Evolutionary conservation across 2,113 vertebrate genomes (phyloP), one percentile per base, ranked within the genome.

Genomic region (Cebus imitator): DNA sequence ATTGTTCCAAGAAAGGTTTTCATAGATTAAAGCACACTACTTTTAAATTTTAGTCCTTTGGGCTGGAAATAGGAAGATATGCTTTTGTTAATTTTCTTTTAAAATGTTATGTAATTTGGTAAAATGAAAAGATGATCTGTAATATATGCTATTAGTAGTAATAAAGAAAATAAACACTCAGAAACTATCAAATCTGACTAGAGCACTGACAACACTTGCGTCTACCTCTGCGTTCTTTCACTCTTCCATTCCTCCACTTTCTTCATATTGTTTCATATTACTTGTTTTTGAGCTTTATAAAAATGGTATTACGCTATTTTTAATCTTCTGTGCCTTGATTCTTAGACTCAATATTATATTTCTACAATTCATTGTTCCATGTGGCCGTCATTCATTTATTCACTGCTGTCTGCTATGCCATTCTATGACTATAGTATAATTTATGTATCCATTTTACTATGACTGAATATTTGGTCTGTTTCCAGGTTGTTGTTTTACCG

Each of bases 221-320:
- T 7, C 7, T 1, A 48, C 21, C n/a, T 30, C 1, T 25, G 13
- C 6, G 4, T 18, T 21, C 13, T 21, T 66, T 79, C 30, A 12
- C 70, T 10, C 20, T 9, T 8, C 50, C 2, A 27, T 14, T 8
- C 20, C 25, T 14, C 30, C 40, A 13, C 37, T 12, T 43, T n/a
- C 25, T 20, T n/a, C 8, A 66, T 43, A 40, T 27, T 70, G 30
- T 64, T 61, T n/a, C 48, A 9, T 37, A 58, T 84, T 18, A 78
- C n/a, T 89, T 78, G 11, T 80, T 90, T 86, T 78, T 72, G 80
- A 57, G 66, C 43, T 89, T 91, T 90, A 68, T 61, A 80, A 88
- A 89, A 92, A 73, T 86, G 50, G 12, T 25, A 84, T 61, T 68
- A 35, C 37, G 12, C 14, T 75, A 45, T 35, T 80, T 73, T 94